A percentile compares a stretch with the other conserved stretches of the same genome.
Evolutionary conservation across 1,140 invertebrate genomes (phyloP).

Genomic region (Leptinotarsa texana): DNA sequence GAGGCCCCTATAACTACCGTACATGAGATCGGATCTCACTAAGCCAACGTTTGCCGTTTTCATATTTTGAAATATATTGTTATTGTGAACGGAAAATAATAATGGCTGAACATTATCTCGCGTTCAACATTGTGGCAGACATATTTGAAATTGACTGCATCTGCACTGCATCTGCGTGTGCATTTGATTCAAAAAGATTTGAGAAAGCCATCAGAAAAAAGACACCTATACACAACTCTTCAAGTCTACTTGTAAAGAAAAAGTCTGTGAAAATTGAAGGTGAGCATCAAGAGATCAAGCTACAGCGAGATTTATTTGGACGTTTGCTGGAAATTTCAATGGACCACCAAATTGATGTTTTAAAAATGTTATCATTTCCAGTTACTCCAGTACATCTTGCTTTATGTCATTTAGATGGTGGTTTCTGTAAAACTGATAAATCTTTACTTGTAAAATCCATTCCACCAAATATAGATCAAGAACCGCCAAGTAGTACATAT

Average conservation of each 20-base stretch:
- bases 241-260: conserved; percentile 28
- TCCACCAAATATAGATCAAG: conserved; percentile 24
- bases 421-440: conserved; percentile 50
- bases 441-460: conserved; percentile 36
- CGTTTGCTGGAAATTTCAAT: conserved; percentile 15
- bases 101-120: too few species aligned
- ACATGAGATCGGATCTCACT: too few species aligned
- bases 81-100: too few species aligned
- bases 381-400: conserved; percentile 36
- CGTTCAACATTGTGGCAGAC: too few species aligned
- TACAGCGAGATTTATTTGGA: neutral
- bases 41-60: too few species aligned
- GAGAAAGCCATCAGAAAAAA: neutral
- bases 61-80: too few species aligned
- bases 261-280: conserved; percentile 10
- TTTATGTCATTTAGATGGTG: conserved; percentile 51
- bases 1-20: too few species aligned
- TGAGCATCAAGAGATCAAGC: too few species aligned
- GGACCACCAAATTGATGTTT: conserved; percentile 32
- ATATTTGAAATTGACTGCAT: too few species aligned
- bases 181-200: conserved; percentile 18
- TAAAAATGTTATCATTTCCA: conserved; percentile 30
- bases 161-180: conserved; percentile 2
- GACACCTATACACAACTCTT: conserved; percentile 20
- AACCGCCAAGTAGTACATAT: conserved; percentile 32